phyloP scores from a whole-genome alignment of 2,113 vertebrate species.

The Nibea coibor region DNA sequence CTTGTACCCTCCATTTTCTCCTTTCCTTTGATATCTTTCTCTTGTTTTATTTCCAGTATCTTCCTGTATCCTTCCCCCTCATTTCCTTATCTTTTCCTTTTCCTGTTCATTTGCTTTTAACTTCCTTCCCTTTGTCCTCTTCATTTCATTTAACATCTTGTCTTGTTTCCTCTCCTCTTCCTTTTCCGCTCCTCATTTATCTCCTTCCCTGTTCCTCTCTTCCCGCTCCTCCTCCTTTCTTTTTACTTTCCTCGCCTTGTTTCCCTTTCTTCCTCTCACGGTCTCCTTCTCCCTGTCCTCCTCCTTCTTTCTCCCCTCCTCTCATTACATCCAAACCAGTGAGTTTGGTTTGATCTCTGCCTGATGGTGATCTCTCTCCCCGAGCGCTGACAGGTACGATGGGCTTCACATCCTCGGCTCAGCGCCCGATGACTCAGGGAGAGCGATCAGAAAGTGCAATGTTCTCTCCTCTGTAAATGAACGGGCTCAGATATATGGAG shows the following conservation, averaged over 20 bases:
- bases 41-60: no score
- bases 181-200: not conserved
- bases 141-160: not conserved
- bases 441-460: conserved; percentile 46
- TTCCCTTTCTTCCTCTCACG: not conserved
- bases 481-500: not conserved
- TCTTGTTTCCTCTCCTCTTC: no score
- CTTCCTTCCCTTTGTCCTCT: not conserved
- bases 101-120: not conserved
- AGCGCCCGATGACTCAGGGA: conserved; percentile 27
- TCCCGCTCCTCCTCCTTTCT: not conserved
- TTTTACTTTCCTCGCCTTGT: not conserved
- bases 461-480: conserved; percentile 48
- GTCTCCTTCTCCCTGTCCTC: not conserved
- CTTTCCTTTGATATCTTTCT: no score
- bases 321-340: conserved; percentile 43
- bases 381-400: conserved; percentile 51
- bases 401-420: conserved; percentile 45
- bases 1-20: not conserved
- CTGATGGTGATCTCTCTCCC: conserved; percentile 53
- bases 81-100: not conserved
- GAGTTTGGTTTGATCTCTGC: conserved; percentile 57
- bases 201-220: not conserved
- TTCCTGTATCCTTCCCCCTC: no score
- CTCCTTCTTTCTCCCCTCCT: not conserved